These are phyloP conservation scores for Trisateles emortualis DNA, from an alignment of 2,888 invertebrate species.

Conservation along the genomic window DNA sequence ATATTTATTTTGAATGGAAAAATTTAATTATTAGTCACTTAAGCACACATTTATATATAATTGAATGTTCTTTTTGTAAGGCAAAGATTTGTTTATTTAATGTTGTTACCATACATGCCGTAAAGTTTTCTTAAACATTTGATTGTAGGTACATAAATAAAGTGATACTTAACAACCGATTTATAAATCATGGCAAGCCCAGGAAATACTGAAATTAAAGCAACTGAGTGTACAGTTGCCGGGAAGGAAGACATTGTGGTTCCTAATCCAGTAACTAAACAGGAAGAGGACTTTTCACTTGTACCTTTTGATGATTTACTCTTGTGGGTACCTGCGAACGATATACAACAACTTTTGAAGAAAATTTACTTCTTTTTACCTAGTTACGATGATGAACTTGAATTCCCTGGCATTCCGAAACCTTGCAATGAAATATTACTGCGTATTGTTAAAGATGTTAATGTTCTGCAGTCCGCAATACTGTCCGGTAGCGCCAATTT, in stretches of 20 bases:
- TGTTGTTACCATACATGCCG: too few relatives aligned
- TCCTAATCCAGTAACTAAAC: background rate
- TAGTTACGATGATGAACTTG: slow-evolving; percentile 33
- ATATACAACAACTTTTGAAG: slow-evolving; percentile 20
- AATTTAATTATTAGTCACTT: too few relatives aligned
- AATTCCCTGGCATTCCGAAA: slow-evolving; percentile 39
- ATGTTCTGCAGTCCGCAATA: slow-evolving; percentile 28
- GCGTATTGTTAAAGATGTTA: slow-evolving; percentile 38
- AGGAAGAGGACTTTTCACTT: background rate
- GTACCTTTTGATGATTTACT: background rate
- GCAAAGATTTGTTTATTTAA: too few relatives aligned
- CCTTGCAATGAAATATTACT: slow-evolving; percentile 46
- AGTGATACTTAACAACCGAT: too few relatives aligned
- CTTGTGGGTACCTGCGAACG: background rate
- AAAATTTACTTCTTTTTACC: slow-evolving; percentile 48
- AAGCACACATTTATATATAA: too few relatives aligned
- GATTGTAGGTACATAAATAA: too few relatives aligned
- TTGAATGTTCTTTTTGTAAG: too few relatives aligned
- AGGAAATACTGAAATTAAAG: too few relatives aligned
- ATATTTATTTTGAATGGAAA: too few relatives aligned
- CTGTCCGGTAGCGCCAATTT: background rate
- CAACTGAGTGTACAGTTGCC: too few relatives aligned
- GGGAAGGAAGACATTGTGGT: background rate
- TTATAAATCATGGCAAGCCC: too few relatives aligned
- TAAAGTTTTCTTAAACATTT: too few relatives aligned